Percentiles rank a stretch among this genome's conserved stretches.
phyloP scores from a whole-genome alignment of 1,140 invertebrate species.

The Anoplolepis gracilipes region DNA sequence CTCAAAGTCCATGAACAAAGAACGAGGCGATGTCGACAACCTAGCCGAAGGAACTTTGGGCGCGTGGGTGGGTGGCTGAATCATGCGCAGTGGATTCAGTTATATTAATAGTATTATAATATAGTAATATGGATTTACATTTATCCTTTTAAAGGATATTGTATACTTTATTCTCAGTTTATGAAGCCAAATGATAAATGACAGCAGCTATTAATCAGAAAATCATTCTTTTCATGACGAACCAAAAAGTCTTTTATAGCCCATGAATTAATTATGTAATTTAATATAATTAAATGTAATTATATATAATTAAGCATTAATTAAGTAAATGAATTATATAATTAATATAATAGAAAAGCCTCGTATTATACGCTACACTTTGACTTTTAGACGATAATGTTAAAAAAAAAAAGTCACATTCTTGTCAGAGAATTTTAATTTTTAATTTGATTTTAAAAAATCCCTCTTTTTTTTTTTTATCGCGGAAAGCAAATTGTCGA shows the following conservation, averaged over 20 bases:
- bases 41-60: slow-evolving; percentile 1
- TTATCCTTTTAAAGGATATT: background rate
- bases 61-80: background rate
- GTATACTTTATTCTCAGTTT: background rate
- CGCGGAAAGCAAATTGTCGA: background rate
- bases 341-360: too few relatives aligned
- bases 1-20: slow-evolving; percentile 21
- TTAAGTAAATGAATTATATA: too few relatives aligned
- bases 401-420: background rate
- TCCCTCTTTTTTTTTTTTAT: too few relatives aligned
- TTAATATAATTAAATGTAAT: too few relatives aligned
- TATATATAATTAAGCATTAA: too few relatives aligned
- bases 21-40: slow-evolving; percentile 4
- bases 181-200: background rate
- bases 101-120: background rate
- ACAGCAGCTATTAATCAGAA: background rate
- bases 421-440: background rate
- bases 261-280: too few relatives aligned
- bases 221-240: background rate
- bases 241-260: too few relatives aligned
- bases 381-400: background rate
- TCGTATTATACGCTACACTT: background rate
- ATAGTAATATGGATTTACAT: background rate
- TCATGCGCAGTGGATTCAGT: background rate
- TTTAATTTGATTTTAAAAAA: too few relatives aligned